Evolutionary conservation across 2,888 invertebrate genomes (phyloP).

Genomic region (Eupithecia exiguata): DNA sequence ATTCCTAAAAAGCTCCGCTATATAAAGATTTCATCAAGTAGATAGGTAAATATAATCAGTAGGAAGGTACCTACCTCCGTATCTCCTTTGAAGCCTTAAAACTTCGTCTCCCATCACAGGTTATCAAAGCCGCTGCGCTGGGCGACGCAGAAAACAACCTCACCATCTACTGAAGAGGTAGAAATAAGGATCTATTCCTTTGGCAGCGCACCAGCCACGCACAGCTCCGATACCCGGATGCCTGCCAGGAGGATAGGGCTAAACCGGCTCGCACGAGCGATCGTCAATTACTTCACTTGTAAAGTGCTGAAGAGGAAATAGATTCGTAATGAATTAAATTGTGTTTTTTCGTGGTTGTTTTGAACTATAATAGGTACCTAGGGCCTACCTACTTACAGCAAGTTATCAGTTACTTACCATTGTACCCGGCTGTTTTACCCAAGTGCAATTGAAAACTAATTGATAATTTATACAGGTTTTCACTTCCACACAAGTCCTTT

Average conservation of each 20-base stretch:
- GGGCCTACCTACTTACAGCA: no score
- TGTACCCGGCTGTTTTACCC: no score
- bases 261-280: constrained; percentile 45
- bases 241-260: constrained; percentile 62
- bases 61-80: no score
- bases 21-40: no score
- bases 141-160: constrained; percentile 72
- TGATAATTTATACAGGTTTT: no score
- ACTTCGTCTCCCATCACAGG: constrained; percentile 47
- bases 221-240: constrained; percentile 46
- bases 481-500: no score
- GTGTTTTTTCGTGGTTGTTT: not conserved
- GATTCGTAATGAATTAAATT: not conserved
- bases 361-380: not conserved
- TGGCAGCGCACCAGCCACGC: constrained; percentile 54
- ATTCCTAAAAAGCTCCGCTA: no score
- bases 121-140: constrained; percentile 76
- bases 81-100: not conserved
- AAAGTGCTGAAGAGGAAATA: constrained; percentile 20
- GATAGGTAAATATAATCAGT: no score
- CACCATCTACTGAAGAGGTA: constrained; percentile 70
- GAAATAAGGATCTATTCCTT: constrained; percentile 73
- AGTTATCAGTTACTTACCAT: no score
- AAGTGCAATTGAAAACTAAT: no score
- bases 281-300: constrained; percentile 26